Evolutionary conservation across 2,888 invertebrate genomes (phyloP).

Genomic region (Tineola bisselliella): DNA sequence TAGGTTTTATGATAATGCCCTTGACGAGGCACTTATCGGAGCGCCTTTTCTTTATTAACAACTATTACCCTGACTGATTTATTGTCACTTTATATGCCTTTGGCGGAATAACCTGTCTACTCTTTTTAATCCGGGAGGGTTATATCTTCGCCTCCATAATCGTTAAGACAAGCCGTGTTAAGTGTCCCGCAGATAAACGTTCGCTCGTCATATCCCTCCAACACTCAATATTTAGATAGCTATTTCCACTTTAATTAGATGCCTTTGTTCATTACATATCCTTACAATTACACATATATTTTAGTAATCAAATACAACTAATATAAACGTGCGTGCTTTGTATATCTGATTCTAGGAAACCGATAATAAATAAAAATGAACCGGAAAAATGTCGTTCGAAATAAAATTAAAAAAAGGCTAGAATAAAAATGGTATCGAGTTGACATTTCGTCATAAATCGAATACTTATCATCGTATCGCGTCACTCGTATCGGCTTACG

Average conservation of each 20-base stretch:
- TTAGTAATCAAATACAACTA: neutral
- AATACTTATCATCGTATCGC: conserved; percentile 45
- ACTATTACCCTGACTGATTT: conserved; percentile 45
- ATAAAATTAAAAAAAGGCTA: conserved; percentile 4
- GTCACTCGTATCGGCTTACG: conserved; percentile 52
- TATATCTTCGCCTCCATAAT: conserved; percentile 37
- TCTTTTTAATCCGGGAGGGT: conserved; percentile 29
- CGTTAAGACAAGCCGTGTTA: conserved; percentile 52
- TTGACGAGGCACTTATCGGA: conserved; percentile 43
- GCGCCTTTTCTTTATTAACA: conserved; percentile 55
- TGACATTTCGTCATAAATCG: conserved; percentile 43
- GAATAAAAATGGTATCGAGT: conserved; percentile 9
- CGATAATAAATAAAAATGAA: neutral
- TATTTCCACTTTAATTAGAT: conserved; percentile 7
- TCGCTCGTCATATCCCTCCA: neutral
- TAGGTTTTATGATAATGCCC: conserved; percentile 56
- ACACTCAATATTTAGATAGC: neutral
- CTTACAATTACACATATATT: neutral
- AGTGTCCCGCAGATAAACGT: conserved; percentile 6
- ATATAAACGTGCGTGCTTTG: neutral
- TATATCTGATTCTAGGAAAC: neutral
- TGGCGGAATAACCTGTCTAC: conserved; percentile 34
- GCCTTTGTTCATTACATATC: conserved; percentile 1
- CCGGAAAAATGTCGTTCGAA: neutral
- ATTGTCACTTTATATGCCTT: conserved; percentile 30